A percentile compares a stretch with the other conserved stretches of the same genome.
Evolutionary conservation across 2,797 vertebrate genomes (phyloP).

Genomic region (Pangasius sanitwongsei): DNA sequence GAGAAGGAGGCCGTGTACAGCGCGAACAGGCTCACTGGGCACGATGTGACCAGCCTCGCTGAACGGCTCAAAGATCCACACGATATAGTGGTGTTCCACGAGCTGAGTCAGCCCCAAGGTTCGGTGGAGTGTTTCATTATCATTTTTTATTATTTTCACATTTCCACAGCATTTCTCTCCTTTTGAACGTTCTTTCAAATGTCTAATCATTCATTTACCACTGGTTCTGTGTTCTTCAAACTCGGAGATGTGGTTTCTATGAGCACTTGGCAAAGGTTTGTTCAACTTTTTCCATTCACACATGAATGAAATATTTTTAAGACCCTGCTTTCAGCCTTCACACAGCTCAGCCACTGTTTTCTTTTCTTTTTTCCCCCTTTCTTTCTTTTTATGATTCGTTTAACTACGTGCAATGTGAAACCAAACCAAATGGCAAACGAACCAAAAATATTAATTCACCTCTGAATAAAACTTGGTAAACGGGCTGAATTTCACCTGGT

Average conservation of each 20-base stretch:
- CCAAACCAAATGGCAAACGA: not conserved
- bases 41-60: slow-evolving; percentile 86
- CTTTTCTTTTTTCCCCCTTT: too few species aligned
- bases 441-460: not conserved
- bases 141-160: slow-evolving; percentile 1
- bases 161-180: not conserved
- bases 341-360: not conserved
- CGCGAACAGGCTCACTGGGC: slow-evolving; percentile 89
- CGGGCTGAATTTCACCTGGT: too few species aligned
- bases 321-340: not conserved
- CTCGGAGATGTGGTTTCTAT: not conserved
- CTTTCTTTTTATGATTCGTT: not conserved
- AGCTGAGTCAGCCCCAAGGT: slow-evolving; percentile 94
- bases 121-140: not conserved
- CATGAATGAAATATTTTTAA: too few species aligned
- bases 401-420: not conserved
- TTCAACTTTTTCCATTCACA: not conserved
- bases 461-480: not conserved
- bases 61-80: slow-evolving; percentile 97
- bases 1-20: slow-evolving; percentile 93
- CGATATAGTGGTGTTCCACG: slow-evolving; percentile 93
- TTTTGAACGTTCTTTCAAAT: too few species aligned
- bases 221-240: not conserved
- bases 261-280: not conserved
- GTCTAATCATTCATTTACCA: too few species aligned